Conservation (phyloP, 2,113 vertebrate genomes). For the Diphyllodes magnificus region DNA sequence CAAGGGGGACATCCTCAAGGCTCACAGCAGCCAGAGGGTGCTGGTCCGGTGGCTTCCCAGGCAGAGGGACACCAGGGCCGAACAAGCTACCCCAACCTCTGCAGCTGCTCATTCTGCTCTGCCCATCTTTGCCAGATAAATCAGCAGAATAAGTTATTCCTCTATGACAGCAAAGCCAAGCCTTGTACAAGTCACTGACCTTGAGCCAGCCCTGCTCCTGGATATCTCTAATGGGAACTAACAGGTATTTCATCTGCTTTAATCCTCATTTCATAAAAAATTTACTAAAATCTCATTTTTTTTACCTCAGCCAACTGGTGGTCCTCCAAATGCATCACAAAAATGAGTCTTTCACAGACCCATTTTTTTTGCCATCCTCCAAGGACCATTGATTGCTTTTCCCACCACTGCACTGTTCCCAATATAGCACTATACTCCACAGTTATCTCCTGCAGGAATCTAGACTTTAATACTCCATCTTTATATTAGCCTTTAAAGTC, state of each 20-base stretch:
- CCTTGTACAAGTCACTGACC: neutral
- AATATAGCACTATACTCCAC: neutral
- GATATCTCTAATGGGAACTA: neutral
- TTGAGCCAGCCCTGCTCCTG: neutral
- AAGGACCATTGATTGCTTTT: neutral
- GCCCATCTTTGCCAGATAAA: neutral
- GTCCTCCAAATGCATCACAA: neutral
- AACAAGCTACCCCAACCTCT: neutral
- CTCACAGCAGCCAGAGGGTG: neutral
- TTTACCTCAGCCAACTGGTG: neutral
- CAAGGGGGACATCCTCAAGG: neutral
- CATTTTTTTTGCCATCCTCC: neutral
- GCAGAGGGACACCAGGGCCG: neutral
- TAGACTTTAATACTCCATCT: neutral
- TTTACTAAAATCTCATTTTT: neutral
- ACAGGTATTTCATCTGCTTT: neutral
- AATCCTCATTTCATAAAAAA: neutral
- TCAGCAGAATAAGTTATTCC: neutral
- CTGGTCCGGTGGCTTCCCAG: neutral
- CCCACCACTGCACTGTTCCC: neutral
- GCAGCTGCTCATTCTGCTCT: neutral
- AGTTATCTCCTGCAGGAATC: conserved; percentile 29
- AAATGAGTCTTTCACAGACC: neutral
- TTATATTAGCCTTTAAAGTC: conserved; percentile 16
- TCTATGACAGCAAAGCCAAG: neutral